Base-by-base conservation (phyloP, 2,888 invertebrate species). In the Imbricaverruca yamaguchii region DNA sequence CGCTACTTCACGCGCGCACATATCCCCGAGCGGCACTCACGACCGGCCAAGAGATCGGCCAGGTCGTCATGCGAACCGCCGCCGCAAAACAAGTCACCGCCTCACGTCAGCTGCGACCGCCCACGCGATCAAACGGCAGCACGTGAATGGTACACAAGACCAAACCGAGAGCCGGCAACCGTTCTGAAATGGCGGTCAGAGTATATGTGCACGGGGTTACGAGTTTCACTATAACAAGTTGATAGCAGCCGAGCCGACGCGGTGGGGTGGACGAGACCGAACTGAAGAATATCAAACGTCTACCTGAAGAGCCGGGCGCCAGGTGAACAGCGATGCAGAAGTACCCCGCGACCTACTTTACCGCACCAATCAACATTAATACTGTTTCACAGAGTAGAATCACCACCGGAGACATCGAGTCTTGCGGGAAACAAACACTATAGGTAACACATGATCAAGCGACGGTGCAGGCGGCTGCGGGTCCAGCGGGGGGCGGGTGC, bases 321-420 rank as follows among this genome's bases (percentile, higher is more conserved):
- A 53, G 55, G 11, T 53, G 53, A 74, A 69, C 69, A 69, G 69
- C 15, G 13, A 39, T 39, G 39, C 39, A 69, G 39, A 69, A 39
- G 13, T 21, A 55, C 12, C 74, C 74, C 53, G 21, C 13, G 39
- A 74, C 53, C 23, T 23, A 55, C 74, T 21, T 21, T 18, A 55
- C 15, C 74, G 74, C 74, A 55, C 55, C 53, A 55, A 55, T 21
- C 74, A 55, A 55, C 74, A 74, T 55, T 74, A 74, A 74, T 74
- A 74, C 74, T 74, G 74, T 74, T 74, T 74, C 55, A 74, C 74
- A 74, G 74, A 74, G 74, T 74, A 74, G 74, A 74, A 74, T 74
- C 55, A 53, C 53, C 15, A 59, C 11, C 59, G 21, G 8, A 74
- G 25, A 69, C 39, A 69, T 15, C 23, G 13, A 69, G 61, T 61